Percentiles rank a stretch among this genome's conserved stretches.
Evolutionary conservation across 2,113 vertebrate species (phyloP).

Genomic region (Daboia siamensis): DNA sequence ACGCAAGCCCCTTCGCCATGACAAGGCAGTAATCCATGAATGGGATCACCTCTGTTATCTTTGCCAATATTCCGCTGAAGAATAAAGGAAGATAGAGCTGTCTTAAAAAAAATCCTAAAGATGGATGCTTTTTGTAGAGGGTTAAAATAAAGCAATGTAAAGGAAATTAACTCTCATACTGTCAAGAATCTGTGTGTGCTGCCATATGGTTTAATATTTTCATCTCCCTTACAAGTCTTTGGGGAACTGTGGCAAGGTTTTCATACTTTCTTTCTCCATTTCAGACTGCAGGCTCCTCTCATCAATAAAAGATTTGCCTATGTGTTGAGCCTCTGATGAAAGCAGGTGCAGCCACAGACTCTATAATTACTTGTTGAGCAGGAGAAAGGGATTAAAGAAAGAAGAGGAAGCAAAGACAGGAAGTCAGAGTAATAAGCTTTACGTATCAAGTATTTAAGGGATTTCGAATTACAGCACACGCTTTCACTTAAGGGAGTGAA

Average conservation of each 20-base stretch:
- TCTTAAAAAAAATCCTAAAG: background rate
- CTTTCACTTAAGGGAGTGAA: conserved; percentile 42
- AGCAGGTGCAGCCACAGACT: conserved; percentile 68
- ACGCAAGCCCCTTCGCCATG: no score
- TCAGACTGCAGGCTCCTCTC: conserved; percentile 56
- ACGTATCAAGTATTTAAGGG: background rate
- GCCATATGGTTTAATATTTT: conserved; percentile 63
- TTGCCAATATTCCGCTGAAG: background rate
- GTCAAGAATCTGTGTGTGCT: conserved; percentile 37
- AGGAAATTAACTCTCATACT: conserved; percentile 26
- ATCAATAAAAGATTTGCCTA: conserved; percentile 70
- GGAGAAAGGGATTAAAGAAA: background rate
- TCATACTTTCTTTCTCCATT: conserved; percentile 48
- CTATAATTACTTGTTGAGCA: conserved; percentile 74
- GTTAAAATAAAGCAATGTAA: background rate
- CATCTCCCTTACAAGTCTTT: conserved; percentile 53
- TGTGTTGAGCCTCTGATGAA: conserved; percentile 57
- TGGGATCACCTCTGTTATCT: background rate
- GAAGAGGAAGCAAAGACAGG: background rate
- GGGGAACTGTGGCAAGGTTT: conserved; percentile 49
- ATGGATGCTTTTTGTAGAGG: background rate
- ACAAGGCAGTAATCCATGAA: no score
- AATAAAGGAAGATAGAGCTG: background rate
- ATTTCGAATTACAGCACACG: conserved; percentile 59
- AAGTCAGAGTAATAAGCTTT: conserved; percentile 33